phyloP scores from a whole-genome alignment of 2,888 invertebrate genomes.

The Parascotia fuliginaria region DNA sequence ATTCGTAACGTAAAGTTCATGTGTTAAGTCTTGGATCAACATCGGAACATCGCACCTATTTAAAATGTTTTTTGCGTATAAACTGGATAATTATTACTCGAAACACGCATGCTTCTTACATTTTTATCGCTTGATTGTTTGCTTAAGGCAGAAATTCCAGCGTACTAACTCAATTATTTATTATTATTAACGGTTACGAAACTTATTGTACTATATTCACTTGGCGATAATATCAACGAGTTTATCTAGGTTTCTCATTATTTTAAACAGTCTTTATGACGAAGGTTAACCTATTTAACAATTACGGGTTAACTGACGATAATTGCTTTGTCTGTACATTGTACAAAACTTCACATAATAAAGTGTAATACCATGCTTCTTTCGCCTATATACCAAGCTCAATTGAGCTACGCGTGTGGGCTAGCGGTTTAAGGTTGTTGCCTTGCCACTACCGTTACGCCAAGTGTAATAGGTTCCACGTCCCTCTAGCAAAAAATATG shows the following conservation, averaged over 20 bases:
- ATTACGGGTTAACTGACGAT: too few species aligned
- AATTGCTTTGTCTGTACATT: too few species aligned
- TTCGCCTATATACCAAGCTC: too few species aligned
- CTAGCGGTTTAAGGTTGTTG: too few species aligned
- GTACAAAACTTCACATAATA: too few species aligned
- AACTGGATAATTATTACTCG: conserved; percentile 14
- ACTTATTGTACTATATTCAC: not conserved
- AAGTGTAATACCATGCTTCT: too few species aligned
- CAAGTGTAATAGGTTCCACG: too few species aligned
- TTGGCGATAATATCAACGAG: not conserved
- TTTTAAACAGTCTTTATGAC: not conserved
- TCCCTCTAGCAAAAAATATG: too few species aligned
- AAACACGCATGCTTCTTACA: conserved; percentile 25
- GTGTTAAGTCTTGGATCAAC: conserved; percentile 16
- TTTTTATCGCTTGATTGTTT: conserved; percentile 24
- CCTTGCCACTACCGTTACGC: too few species aligned
- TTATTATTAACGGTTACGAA: conserved; percentile 17
- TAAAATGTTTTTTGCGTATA: conserved; percentile 16
- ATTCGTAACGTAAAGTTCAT: conserved; percentile 9
- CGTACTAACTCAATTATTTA: conserved; percentile 7
- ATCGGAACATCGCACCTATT: conserved; percentile 12
- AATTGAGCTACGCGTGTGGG: too few species aligned
- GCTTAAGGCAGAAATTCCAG: conserved; percentile 17
- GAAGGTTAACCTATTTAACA: too few species aligned
- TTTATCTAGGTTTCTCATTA: not conserved